Conservation (phyloP, 1,140 invertebrate species). For the Dinothrombium tinctorium region DNA sequence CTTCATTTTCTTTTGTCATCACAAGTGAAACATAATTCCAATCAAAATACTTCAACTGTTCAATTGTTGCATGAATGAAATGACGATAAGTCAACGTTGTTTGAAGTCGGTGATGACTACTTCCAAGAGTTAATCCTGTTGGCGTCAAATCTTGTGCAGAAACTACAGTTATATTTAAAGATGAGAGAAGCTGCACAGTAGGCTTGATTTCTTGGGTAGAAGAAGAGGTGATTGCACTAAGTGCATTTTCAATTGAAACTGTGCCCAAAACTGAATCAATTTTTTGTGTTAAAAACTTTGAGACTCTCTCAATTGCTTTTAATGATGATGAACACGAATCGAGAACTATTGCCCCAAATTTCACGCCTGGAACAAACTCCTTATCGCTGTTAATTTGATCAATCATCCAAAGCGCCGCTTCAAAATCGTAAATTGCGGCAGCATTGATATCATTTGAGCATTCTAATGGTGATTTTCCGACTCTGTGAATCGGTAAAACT, state of each 20-base stretch:
- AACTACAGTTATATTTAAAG: constrained; percentile 16
- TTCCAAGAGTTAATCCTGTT: constrained; percentile 1
- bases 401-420: constrained; percentile 26
- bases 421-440: constrained; percentile 23
- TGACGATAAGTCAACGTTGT: constrained; percentile 11
- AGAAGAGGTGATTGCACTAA: constrained; percentile 6
- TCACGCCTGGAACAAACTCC: constrained; percentile 16
- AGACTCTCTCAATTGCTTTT: constrained; percentile 2
- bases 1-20: constrained; percentile 16
- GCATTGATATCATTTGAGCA: constrained; percentile 13
- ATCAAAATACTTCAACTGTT: constrained; percentile 19
- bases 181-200: constrained; percentile 11
- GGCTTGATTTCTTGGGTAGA: constrained; percentile 9
- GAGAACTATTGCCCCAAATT: constrained; percentile 17
- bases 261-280: constrained; percentile 6
- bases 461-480: no score
- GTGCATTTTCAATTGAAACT: background rate
- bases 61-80: constrained; percentile 17
- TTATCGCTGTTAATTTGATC: constrained; percentile 23
- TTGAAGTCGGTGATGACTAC: constrained; percentile 8
- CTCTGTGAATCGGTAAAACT: no score
- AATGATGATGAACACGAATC: constrained; percentile 19
- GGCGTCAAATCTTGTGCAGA: constrained; percentile 11
- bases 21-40: constrained; percentile 24
- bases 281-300: constrained; percentile 5